These are phyloP conservation scores for Ptilonorhynchus violaceus DNA, from an alignment of 2,113 vertebrate species.

Conservation along the genomic window DNA sequence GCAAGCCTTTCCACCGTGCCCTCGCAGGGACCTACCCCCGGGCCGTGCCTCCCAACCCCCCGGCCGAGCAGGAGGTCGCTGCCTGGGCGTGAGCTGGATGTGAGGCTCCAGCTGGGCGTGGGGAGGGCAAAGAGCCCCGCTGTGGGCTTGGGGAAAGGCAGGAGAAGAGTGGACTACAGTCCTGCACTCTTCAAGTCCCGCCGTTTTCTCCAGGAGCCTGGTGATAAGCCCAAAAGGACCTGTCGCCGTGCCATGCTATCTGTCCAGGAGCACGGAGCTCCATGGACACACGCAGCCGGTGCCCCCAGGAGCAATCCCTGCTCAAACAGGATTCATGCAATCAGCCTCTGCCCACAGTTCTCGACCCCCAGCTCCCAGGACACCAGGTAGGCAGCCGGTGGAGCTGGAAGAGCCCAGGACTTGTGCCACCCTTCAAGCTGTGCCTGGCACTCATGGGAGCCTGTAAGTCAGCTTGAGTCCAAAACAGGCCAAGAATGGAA, in stretches of 20 bases:
- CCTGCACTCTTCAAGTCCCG: not conserved
- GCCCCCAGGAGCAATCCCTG: not conserved
- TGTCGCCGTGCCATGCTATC: fast-evolving
- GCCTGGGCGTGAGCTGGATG: fast-evolving
- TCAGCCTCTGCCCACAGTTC: not conserved
- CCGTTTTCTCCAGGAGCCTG: not conserved
- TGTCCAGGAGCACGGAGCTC: not conserved
- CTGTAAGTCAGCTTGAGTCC: fast-evolving
- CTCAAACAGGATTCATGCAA: not conserved
- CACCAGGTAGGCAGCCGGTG: fast-evolving
- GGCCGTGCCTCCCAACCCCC: not conserved
- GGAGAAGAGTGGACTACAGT: not conserved
- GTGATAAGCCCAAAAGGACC: not conserved
- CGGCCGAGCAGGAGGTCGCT: fast-evolving
- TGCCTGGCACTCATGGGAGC: fast-evolving
- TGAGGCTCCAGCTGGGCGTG: not conserved
- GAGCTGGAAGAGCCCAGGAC: not conserved
- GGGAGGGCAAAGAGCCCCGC: fast-evolving
- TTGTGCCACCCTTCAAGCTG: not conserved
- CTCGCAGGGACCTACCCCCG: fast-evolving
- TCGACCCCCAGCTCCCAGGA: fast-evolving
- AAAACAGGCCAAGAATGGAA: not conserved
- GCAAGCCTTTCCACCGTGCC: not conserved
- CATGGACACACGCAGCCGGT: not conserved
- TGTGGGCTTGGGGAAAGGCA: not conserved